These are phyloP conservation scores for Tapirus indicus DNA, from an alignment of 2,797 vertebrate genomes.

Conservation along the genomic window DNA sequence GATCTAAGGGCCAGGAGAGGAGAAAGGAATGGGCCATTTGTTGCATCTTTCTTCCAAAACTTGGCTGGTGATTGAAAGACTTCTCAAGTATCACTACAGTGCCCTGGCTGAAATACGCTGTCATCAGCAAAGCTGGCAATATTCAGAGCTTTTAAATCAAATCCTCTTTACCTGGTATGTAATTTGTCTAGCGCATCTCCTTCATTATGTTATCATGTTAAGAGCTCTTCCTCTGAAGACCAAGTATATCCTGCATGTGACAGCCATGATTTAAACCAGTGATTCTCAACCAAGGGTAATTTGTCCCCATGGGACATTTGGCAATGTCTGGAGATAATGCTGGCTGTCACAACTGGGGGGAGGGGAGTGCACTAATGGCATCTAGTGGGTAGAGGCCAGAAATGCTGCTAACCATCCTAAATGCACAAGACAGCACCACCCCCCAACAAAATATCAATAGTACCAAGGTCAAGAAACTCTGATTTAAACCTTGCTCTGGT, in stretches of 20 bases:
- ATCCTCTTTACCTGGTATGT: slow-evolving; percentile 12
- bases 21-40: slow-evolving; percentile 53
- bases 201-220: slow-evolving; percentile 23
- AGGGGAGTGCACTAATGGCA: background rate
- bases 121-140: background rate
- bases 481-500: background rate
- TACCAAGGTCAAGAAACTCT: background rate
- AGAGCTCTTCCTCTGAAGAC: slow-evolving; percentile 6
- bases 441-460: background rate
- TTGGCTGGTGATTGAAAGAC: background rate
- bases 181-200: slow-evolving; percentile 44
- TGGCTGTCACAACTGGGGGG: background rate
- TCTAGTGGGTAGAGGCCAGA: background rate
- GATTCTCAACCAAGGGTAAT: background rate
- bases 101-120: background rate
- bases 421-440: background rate
- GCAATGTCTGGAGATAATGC: background rate
- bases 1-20: background rate
- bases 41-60: slow-evolving; percentile 40
- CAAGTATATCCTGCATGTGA: background rate
- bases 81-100: background rate
- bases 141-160: slow-evolving; percentile 66
- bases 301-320: background rate
- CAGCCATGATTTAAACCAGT: slow-evolving; percentile 12
- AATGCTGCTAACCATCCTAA: background rate